These are phyloP conservation scores for Neomonachus schauinslandi DNA, from an alignment of 2,113 vertebrate species.

Conservation along the genomic window DNA sequence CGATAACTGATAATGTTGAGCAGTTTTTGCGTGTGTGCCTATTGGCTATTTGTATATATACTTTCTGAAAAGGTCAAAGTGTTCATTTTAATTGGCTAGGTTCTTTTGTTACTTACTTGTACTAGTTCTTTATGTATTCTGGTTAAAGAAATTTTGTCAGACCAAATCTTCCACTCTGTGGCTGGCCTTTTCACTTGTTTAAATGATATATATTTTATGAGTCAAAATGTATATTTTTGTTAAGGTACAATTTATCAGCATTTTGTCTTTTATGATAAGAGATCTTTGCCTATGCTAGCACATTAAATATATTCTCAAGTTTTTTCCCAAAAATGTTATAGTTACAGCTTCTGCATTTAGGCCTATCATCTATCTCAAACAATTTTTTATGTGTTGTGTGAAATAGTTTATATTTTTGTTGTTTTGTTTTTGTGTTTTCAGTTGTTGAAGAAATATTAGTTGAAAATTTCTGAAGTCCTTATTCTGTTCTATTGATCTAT, in stretches of 20 bases:
- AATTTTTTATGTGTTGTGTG: neutral
- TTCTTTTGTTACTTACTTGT: neutral
- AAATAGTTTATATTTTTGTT: neutral
- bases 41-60: neutral
- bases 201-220: neutral
- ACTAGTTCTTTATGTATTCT: neutral
- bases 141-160: neutral
- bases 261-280: neutral
- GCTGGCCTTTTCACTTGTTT: neutral
- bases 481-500: neutral
- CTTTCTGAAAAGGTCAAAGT: neutral
- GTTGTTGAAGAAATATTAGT: neutral
- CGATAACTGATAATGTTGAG: neutral
- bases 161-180: neutral
- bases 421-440: neutral
- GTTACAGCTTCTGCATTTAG: neutral
- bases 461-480: neutral
- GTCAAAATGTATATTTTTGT: neutral
- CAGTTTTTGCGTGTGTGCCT: neutral
- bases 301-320: neutral
- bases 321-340: neutral
- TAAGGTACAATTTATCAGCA: neutral
- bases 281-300: neutral
- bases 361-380: neutral
- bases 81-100: neutral